These are phyloP conservation scores for Moxostoma hubbsi DNA, from an alignment of 2,797 vertebrate genomes.

Conservation along the genomic window DNA sequence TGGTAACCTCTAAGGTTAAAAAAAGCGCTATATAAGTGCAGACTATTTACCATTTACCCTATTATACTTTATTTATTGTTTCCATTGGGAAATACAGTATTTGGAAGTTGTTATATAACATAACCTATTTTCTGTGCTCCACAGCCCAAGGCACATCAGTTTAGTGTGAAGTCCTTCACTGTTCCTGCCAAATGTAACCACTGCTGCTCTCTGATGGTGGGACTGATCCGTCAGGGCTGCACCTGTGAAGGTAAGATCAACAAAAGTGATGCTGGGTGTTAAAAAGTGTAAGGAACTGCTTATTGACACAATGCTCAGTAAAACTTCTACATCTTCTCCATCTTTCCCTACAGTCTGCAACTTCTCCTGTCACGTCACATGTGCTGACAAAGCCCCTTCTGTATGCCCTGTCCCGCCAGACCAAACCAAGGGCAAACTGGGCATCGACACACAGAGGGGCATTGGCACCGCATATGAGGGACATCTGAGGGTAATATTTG, in stretches of 20 bases:
- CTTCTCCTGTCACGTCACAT: conserved; percentile 98
- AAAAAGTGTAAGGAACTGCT: not conserved
- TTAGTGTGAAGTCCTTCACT: conserved; percentile 94
- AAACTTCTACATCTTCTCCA: not conserved
- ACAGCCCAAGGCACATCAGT: conserved; percentile 97
- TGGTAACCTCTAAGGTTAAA: too few relatives aligned
- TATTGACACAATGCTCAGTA: not conserved
- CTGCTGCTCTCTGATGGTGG: conserved; percentile 97
- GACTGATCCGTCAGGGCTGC: conserved; percentile 95
- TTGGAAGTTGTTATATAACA: not conserved
- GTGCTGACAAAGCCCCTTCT: conserved; percentile 96
- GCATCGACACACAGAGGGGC: conserved; percentile 95
- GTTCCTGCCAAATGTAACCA: conserved; percentile 96
- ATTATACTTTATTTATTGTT: not conserved
- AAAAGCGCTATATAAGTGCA: too few relatives aligned
- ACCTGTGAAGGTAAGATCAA: conserved; percentile 91
- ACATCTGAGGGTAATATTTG: conserved; percentile 85
- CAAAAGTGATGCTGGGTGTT: not conserved
- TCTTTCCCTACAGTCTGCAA: conserved; percentile 83
- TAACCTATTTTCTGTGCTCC: not conserved
- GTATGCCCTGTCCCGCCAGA: conserved; percentile 94
- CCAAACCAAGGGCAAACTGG: conserved; percentile 95
- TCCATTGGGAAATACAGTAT: not conserved
- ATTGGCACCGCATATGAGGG: conserved; percentile 97
- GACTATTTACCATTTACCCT: too few relatives aligned